Base-by-base conservation (phyloP, 2,113 vertebrate species). In the Myotis lucifugus region DNA sequence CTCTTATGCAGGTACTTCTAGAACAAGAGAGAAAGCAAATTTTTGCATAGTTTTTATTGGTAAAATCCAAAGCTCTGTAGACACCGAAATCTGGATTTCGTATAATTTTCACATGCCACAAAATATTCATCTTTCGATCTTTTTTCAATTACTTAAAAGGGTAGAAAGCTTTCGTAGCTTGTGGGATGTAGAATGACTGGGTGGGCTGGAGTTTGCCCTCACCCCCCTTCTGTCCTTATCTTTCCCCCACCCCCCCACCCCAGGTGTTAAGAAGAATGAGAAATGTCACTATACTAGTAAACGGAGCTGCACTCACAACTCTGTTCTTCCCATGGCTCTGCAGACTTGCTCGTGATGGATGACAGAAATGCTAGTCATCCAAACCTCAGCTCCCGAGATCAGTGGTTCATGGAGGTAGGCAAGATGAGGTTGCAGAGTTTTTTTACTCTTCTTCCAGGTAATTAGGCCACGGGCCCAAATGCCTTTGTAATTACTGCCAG, bases 71-170 rank as follows among this genome's bases (percentile, higher is more conserved):
- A 91, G 79, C 42, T 52, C 37, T 52, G 25, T 48, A 85, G 77
- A 29, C 17, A 34, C 21, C 29, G 11, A 18, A 18, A 85, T 91
- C 73, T 66, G 69, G 85, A 78, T 88, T 69, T n/a, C 5, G 15
- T 64, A 1, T 85, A 46, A 37, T 84, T 88, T 92, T 86, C 42
- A 88, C 15, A 32, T 77, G 42, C 29, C 87, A 66, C 77, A 79
- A 73, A 61, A 64, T 66, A 32, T n/a, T 61, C 4, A 56, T 76
- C 50, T 88, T 78, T 88, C 85, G 21, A 77, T 82, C 67, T 72
- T 52, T 59, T 69, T 8, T 42, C 69, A 91, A 10, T 91, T 83
- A 88, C 89, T 96, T 91, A 73, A 90, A 83, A 86, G 74, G 37
- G 18, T 48, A 78, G 46, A 66, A 90, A 14, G 12, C 40, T 56